Conservation (phyloP, 2,113 vertebrate genomes). For the Saguinus midas region DNA sequence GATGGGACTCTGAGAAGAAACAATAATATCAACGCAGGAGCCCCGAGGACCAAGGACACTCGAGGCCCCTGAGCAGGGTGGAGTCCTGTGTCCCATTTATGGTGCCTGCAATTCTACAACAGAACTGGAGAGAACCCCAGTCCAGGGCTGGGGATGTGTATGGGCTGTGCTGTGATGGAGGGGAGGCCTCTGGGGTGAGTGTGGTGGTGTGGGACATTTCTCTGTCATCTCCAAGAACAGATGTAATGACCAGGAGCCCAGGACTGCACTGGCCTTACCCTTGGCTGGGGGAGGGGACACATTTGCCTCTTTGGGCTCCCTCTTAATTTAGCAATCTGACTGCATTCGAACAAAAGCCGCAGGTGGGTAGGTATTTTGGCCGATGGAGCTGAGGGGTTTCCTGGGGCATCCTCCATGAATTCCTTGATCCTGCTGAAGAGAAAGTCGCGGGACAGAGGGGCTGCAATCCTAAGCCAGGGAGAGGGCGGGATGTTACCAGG, state of each 20-base stretch:
- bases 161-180: rapidly evolving
- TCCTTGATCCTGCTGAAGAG: background rate
- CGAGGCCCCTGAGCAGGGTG: background rate
- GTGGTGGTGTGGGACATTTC: background rate
- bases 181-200: background rate
- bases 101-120: background rate
- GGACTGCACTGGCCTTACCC: background rate
- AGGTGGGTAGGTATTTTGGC: rapidly evolving
- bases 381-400: background rate
- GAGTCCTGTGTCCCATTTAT: background rate
- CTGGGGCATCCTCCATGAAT: too few species aligned
- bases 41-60: slow-evolving; percentile 42
- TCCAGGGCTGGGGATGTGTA: background rate
- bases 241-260: background rate
- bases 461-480: background rate
- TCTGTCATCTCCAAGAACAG: background rate
- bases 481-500: rapidly evolving
- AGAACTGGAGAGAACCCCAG: background rate
- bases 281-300: rapidly evolving
- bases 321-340: background rate
- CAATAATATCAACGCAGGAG: slow-evolving; percentile 56
- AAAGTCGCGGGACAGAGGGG: background rate
- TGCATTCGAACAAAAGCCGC: background rate
- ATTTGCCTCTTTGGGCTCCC: background rate
- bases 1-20: slow-evolving; percentile 76